Base-by-base conservation (phyloP, 2,888 invertebrate species). In the Calameuta filiformis region DNA sequence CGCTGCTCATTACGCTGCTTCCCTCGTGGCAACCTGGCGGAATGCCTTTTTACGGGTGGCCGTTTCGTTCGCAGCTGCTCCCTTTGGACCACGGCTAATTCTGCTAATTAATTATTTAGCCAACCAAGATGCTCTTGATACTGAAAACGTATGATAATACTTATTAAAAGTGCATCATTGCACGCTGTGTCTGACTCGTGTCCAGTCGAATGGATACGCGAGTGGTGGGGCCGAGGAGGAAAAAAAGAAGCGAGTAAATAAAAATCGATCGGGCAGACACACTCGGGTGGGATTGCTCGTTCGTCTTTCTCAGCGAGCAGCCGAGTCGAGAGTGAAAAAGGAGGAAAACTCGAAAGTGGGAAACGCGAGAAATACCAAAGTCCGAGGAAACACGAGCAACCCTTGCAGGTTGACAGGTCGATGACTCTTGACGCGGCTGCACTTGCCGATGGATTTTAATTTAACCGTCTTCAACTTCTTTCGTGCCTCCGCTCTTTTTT, bases 71-170 rank as follows among this genome's bases (percentile, higher is more conserved):
- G 40, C 15, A 40, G 40, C 40, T 15, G 15, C 40, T 6, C 40
- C 6, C 40, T 1, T 23, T 56, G 23, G 40, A 31, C 77, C 71
- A 73, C 79, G 76, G 79, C 80, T 83, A 84, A 84, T 85, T 83
- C 79, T 79, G 77, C 81, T 84, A 84, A 85, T 85, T 85, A 84
- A 84, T 84, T 81, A 78, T 74, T 56, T n/a, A 37, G 75, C 56
- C 79, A 77, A 76, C 73, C 79, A 77, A 81, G 83, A 82, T 84
- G 76, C 82, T 84, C 35, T 12, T 35, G 35, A 35, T 35, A 35
- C 35, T 12, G 12, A 35, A 35, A 35, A 35, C 35, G 3, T 12
- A 35, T 12, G 11, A 35, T 3, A 12, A 12, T 12, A 35, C 35
- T 35, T 35, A 35, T 35, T 35, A 12, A 35, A 35, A 12, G 35